Evolutionary conservation across 1,140 invertebrate genomes (phyloP).

Genomic region (honey bee (Apis mellifera)): DNA sequence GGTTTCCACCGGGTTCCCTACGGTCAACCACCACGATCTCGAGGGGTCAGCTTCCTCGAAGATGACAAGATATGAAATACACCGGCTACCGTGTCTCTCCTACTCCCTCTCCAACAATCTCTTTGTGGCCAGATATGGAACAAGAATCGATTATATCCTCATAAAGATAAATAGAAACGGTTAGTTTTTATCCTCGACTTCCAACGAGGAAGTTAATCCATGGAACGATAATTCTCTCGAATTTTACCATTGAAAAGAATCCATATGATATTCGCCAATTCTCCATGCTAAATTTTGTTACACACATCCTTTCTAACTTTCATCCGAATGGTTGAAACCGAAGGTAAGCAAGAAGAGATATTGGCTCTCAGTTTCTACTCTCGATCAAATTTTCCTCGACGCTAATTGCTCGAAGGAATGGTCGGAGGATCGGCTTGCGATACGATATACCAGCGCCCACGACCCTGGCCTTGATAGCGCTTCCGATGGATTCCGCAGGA

Average conservation of each 20-base stretch:
- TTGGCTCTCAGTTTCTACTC: too few species aligned
- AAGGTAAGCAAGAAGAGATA: too few species aligned
- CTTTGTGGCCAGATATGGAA: not conserved
- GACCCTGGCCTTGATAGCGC: slow-evolving; percentile 38
- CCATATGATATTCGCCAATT: too few species aligned
- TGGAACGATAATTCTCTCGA: too few species aligned
- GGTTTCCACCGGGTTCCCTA: slow-evolving; percentile 53
- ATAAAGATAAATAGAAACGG: slow-evolving; percentile 9
- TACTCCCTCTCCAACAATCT: slow-evolving; percentile 4
- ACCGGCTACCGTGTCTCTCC: not conserved
- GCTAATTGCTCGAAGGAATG: slow-evolving; percentile 15
- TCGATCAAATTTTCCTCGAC: not conserved
- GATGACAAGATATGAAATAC: slow-evolving; percentile 41
- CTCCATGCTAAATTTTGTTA: too few species aligned
- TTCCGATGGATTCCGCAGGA: slow-evolving; percentile 28
- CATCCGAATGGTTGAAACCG: too few species aligned
- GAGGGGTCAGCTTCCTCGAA: slow-evolving; percentile 38
- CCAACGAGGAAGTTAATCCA: not conserved
- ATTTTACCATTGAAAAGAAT: too few species aligned
- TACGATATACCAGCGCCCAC: not conserved
- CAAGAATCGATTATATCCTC: slow-evolving; percentile 29
- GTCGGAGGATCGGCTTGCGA: slow-evolving; percentile 29
- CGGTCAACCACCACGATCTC: slow-evolving; percentile 33
- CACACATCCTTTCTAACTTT: too few species aligned
- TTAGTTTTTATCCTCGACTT: not conserved